Percentiles rank a stretch among this genome's conserved stretches.
Evolutionary conservation across 2,113 vertebrate species (phyloP).

Genomic region (Cyprinus carpio): DNA sequence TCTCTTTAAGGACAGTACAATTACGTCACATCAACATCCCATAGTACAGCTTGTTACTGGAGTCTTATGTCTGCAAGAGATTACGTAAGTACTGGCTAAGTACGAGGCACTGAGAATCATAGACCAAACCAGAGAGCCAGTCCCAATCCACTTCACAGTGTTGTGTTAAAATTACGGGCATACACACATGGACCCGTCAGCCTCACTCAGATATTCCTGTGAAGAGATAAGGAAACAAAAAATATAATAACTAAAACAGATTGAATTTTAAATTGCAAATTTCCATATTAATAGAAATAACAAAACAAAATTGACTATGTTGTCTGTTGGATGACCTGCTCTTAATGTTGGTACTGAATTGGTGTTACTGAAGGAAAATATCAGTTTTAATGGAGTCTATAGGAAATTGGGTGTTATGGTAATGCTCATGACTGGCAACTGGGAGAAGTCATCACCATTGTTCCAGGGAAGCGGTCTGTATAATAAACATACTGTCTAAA

Average conservation of each 20-base stretch:
- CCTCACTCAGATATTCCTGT: background rate
- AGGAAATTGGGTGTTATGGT: background rate
- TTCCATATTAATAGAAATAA: background rate
- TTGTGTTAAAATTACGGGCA: conserved; percentile 9
- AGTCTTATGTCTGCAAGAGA: conserved; percentile 46
- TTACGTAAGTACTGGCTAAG: conserved; percentile 72
- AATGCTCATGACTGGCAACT: background rate
- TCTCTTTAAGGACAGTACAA: background rate
- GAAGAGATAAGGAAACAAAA: background rate
- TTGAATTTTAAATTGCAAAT: background rate
- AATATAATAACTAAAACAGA: background rate
- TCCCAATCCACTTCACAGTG: background rate
- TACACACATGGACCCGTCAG: background rate
- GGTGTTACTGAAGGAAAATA: background rate
- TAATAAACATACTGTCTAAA: too few relatives aligned
- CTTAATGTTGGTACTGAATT: background rate
- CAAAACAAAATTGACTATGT: background rate
- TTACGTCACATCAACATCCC: background rate
- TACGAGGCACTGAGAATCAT: conserved; percentile 49
- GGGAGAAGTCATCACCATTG: background rate
- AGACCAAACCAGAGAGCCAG: background rate
- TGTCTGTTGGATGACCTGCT: background rate
- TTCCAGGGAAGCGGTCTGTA: background rate
- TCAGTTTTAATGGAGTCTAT: background rate
- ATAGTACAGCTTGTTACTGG: conserved; percentile 59